Conservation (phyloP, 2,797 vertebrate species). For the Gobionotothen gibberifrons region DNA sequence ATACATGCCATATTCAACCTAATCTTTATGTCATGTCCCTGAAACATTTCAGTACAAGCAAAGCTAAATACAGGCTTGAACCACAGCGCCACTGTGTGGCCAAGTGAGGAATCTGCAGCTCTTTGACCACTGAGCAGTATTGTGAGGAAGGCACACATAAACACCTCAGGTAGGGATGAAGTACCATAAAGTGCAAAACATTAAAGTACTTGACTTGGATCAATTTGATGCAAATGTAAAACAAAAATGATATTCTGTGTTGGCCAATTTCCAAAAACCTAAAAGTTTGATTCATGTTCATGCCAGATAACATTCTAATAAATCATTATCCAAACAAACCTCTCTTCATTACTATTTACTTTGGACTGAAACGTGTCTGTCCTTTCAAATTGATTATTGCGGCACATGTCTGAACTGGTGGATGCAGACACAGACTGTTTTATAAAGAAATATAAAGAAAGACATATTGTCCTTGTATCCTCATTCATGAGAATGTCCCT, state of each 20-base stretch:
- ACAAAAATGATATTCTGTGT: neutral
- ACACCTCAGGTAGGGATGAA: neutral
- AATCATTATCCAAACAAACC: constrained; percentile 2
- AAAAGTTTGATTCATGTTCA: neutral
- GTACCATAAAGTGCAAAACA: neutral
- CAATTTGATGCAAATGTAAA: neutral
- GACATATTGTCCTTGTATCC: constrained; percentile 18
- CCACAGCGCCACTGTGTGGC: constrained; percentile 73
- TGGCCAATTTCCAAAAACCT: neutral
- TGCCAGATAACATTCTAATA: neutral
- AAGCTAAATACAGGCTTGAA: constrained; percentile 34
- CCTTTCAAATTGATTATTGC: constrained; percentile 7
- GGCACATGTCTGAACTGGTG: constrained; percentile 1
- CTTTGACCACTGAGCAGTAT: neutral
- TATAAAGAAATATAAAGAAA: neutral
- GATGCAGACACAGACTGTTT: neutral
- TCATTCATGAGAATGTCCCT: neutral
- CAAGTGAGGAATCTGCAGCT: neutral
- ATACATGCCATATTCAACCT: neutral
- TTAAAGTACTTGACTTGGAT: neutral
- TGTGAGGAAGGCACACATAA: neutral
- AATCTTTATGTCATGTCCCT: constrained; percentile 2
- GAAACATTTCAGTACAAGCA: neutral
- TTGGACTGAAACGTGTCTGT: constrained; percentile 1
- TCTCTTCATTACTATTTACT: neutral